phyloP scores from a whole-genome alignment of 1,140 invertebrate genomes.

The Drosophila takahashii region DNA sequence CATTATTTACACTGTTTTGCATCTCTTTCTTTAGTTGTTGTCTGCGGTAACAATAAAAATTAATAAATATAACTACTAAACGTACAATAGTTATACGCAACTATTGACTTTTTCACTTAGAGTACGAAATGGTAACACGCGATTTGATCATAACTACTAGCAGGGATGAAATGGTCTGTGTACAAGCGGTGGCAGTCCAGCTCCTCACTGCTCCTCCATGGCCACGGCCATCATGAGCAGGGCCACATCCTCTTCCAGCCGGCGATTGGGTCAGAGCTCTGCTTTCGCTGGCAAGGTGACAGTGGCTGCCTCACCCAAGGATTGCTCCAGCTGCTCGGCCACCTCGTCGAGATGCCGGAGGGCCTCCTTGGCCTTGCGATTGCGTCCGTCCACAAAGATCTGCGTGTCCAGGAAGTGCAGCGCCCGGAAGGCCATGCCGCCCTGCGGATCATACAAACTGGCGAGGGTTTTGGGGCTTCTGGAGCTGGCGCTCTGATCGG shows the following conservation, averaged over 20 bases:
- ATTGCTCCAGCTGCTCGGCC: constrained; percentile 51
- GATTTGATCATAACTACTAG: constrained; percentile 51
- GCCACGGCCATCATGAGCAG: constrained; percentile 61
- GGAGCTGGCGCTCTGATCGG: constrained; percentile 64
- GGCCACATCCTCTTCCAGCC: constrained; percentile 42
- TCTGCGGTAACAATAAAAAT: constrained; percentile 75
- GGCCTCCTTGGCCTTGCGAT: constrained; percentile 48
- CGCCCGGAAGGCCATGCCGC: constrained; percentile 71
- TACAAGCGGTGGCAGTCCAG: constrained; percentile 19
- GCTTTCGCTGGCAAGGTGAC: constrained; percentile 12
- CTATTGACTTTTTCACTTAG: constrained; percentile 71
- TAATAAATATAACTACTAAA: constrained; percentile 78
- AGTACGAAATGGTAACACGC: constrained; percentile 59
- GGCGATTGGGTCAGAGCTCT: constrained; percentile 36
- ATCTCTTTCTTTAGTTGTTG: constrained; percentile 62
- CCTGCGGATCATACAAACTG: constrained; percentile 69
- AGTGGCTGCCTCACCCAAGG: constrained; percentile 43
- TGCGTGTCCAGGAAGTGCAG: constrained; percentile 77
- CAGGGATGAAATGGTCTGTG: constrained; percentile 43
- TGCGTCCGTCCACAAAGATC: constrained; percentile 68
- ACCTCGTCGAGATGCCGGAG: constrained; percentile 41
- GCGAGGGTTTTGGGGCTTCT: constrained; percentile 37
- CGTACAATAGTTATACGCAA: constrained; percentile 61
- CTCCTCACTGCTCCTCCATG: constrained; percentile 46
- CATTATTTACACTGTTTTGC: constrained; percentile 43